phyloP scores from a whole-genome alignment of 2,797 vertebrate species.

The Onychomys leucogaster region DNA sequence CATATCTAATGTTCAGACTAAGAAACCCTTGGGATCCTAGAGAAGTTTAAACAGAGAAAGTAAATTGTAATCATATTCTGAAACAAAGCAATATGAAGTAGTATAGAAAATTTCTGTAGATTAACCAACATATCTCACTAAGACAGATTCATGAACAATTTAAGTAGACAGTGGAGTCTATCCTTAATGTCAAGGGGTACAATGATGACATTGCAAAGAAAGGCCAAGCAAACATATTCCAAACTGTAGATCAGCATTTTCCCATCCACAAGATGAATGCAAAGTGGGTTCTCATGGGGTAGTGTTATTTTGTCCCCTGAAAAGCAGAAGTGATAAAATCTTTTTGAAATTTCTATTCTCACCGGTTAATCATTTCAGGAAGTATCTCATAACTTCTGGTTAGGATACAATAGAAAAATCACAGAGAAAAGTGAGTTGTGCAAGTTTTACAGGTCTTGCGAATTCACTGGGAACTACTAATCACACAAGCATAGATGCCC shows the following conservation, averaged over 20 bases:
- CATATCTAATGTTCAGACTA: neutral
- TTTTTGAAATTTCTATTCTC: neutral
- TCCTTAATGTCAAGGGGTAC: constrained; percentile 20
- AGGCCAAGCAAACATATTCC: neutral
- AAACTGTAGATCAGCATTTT: constrained; percentile 30
- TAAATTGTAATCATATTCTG: neutral
- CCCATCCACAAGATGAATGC: neutral
- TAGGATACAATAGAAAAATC: neutral
- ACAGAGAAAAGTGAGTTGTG: neutral
- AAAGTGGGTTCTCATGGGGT: neutral
- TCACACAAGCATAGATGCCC: neutral
- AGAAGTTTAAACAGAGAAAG: constrained; percentile 24
- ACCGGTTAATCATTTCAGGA: constrained; percentile 18
- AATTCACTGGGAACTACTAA: constrained; percentile 22
- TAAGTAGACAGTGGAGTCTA: neutral
- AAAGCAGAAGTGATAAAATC: neutral
- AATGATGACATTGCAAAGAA: neutral
- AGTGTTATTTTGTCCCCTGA: neutral
- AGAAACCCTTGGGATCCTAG: neutral
- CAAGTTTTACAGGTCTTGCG: constrained; percentile 60
- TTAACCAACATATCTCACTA: neutral
- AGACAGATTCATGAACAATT: neutral
- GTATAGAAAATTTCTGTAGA: neutral
- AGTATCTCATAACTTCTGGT: neutral
- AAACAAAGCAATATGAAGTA: constrained; percentile 37